Conservation (phyloP, 2,797 vertebrate genomes). For the Falco berigora region DNA sequence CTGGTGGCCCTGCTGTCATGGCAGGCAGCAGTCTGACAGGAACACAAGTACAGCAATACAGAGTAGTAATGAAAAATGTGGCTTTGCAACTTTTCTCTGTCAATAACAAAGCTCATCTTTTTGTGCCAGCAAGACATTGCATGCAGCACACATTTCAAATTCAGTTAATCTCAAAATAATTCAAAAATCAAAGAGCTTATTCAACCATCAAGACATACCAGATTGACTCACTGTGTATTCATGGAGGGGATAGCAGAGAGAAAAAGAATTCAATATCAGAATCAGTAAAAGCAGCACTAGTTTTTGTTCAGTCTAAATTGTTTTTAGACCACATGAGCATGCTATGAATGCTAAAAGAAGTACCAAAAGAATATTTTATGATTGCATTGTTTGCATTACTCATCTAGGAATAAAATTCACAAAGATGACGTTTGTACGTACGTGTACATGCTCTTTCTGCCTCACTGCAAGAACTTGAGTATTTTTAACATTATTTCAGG, state of each 20-base stretch:
- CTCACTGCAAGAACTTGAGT: background rate
- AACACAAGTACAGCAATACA: constrained; percentile 34
- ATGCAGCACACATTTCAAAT: constrained; percentile 75
- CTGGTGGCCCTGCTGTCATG: constrained; percentile 2
- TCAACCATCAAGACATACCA: constrained; percentile 73
- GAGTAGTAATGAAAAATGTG: constrained; percentile 64
- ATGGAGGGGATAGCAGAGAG: constrained; percentile 44
- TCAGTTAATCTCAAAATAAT: constrained; percentile 79
- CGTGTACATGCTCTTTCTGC: background rate
- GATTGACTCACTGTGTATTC: constrained; percentile 72
- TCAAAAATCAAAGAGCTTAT: constrained; percentile 79
- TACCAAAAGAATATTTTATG: constrained; percentile 41
- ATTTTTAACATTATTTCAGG: background rate
- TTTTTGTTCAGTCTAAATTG: constrained; percentile 69
- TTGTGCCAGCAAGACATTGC: constrained; percentile 67
- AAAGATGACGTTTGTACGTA: background rate
- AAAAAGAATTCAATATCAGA: constrained; percentile 68
- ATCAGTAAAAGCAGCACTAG: constrained; percentile 57
- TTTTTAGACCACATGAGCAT: constrained; percentile 59
- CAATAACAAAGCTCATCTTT: constrained; percentile 74
- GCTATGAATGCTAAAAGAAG: constrained; percentile 63
- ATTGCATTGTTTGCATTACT: constrained; percentile 57
- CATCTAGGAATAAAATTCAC: constrained; percentile 32
- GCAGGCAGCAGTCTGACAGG: constrained; percentile 1
- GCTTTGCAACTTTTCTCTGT: constrained; percentile 68